Percentiles rank a stretch among this genome's conserved stretches.
phyloP scores from a whole-genome alignment of 2,888 invertebrate species.

The Diarsia rubi region DNA sequence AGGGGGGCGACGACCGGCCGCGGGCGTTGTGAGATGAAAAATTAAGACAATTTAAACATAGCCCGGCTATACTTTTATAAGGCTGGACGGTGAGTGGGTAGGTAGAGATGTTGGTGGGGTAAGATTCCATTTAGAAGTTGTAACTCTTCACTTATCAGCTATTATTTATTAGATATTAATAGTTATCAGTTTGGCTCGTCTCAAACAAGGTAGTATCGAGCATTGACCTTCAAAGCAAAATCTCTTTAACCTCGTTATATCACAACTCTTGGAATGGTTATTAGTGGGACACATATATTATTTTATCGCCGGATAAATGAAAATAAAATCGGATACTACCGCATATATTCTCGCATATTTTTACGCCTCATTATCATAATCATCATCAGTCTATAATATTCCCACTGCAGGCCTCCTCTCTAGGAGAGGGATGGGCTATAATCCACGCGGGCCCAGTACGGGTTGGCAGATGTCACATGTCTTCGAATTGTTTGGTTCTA shows the following conservation, averaged over 20 bases:
- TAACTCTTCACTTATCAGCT: background rate
- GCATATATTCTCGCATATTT: too few relatives aligned
- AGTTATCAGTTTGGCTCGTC: background rate
- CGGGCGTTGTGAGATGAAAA: constrained; percentile 86
- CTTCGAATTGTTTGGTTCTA: too few relatives aligned
- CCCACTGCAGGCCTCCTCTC: too few relatives aligned
- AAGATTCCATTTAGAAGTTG: background rate
- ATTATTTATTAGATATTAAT: background rate
- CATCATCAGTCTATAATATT: too few relatives aligned
- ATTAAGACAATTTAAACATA: constrained; percentile 89
- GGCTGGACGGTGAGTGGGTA: constrained; percentile 52
- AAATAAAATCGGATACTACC: background rate
- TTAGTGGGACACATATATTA: background rate
- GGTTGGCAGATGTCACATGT: too few relatives aligned
- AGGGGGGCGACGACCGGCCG: constrained; percentile 71
- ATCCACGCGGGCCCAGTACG: too few relatives aligned
- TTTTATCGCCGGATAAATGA: background rate
- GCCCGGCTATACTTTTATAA: constrained; percentile 73
- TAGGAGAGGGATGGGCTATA: too few relatives aligned
- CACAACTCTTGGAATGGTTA: background rate
- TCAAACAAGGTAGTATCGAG: background rate
- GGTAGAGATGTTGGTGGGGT: constrained; percentile 1
- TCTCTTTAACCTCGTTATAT: background rate
- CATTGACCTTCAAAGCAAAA: background rate
- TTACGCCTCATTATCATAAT: too few relatives aligned